These are phyloP conservation scores for Acanthosepion pharaonis DNA, from an alignment of 2,888 invertebrate species.

Conservation along the genomic window DNA sequence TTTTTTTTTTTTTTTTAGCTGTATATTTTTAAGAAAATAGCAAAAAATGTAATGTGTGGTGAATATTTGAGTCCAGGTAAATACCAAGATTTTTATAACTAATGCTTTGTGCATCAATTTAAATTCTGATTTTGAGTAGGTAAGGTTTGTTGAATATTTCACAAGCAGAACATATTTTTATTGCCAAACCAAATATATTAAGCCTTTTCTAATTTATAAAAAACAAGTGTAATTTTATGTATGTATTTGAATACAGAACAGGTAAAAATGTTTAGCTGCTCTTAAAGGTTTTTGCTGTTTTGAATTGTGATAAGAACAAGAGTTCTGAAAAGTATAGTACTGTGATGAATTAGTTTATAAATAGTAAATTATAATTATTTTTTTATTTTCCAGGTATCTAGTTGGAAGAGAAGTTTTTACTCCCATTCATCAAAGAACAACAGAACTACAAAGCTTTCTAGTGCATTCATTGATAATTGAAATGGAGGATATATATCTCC, in stretches of 20 bases:
- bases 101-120: neutral
- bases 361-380: neutral
- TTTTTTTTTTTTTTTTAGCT: neutral
- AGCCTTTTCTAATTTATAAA: neutral
- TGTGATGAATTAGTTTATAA: neutral
- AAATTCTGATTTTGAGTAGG: neutral
- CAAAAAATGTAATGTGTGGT: neutral
- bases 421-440: slow-evolving; percentile 42
- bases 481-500: neutral
- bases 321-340: neutral
- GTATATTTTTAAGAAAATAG: neutral
- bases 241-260: neutral
- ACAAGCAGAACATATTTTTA: neutral
- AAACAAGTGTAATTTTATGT: neutral
- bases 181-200: no score
- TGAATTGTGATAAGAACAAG: neutral
- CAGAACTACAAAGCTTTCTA: slow-evolving; percentile 41
- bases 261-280: neutral
- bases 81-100: neutral
- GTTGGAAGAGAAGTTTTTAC: slow-evolving; percentile 33
- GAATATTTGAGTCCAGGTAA: neutral
- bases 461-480: slow-evolving; percentile 42
- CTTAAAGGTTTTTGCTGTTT: neutral
- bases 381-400: slow-evolving; percentile 33
- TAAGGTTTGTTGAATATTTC: neutral